These are phyloP conservation scores for Heterochromis multidens DNA, from an alignment of 2,113 vertebrate species.

Conservation along the genomic window DNA sequence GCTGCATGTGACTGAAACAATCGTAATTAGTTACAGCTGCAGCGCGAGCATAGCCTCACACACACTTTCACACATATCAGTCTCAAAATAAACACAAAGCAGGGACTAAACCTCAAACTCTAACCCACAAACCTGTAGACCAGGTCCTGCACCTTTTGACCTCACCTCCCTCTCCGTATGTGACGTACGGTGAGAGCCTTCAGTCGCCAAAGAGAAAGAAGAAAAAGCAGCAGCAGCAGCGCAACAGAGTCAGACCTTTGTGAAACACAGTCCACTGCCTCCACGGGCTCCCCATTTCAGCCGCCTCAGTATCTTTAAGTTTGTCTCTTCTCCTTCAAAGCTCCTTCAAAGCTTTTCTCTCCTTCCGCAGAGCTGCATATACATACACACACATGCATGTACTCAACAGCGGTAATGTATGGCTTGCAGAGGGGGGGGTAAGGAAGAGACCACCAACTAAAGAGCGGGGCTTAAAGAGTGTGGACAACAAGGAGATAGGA, in stretches of 20 bases:
- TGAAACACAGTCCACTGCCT: conserved; percentile 9
- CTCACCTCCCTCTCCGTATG: background rate
- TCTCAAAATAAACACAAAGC: background rate
- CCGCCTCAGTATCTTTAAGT: background rate
- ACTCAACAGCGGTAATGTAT: conserved; percentile 13
- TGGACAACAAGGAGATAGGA: background rate
- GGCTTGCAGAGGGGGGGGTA: background rate
- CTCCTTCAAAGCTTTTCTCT: background rate
- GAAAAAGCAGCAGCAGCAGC: background rate
- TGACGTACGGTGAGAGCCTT: conserved; percentile 3
- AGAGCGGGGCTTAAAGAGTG: conserved; percentile 2
- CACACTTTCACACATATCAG: background rate
- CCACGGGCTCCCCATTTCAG: conserved; percentile 20
- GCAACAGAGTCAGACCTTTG: background rate
- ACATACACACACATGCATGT: background rate
- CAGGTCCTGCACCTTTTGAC: conserved; percentile 33
- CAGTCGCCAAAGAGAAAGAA: conserved; percentile 21
- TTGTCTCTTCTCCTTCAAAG: background rate
- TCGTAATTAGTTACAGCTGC: conserved; percentile 11
- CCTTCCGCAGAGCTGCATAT: conserved; percentile 7
- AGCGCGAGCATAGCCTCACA: background rate
- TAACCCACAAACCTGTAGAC: conserved; percentile 34
- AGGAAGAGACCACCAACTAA: conserved; percentile 46
- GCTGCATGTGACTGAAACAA: background rate
- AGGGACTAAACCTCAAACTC: background rate